Base-by-base conservation (phyloP, 2,888 invertebrate genomes). In the Heliconius ismenius region DNA sequence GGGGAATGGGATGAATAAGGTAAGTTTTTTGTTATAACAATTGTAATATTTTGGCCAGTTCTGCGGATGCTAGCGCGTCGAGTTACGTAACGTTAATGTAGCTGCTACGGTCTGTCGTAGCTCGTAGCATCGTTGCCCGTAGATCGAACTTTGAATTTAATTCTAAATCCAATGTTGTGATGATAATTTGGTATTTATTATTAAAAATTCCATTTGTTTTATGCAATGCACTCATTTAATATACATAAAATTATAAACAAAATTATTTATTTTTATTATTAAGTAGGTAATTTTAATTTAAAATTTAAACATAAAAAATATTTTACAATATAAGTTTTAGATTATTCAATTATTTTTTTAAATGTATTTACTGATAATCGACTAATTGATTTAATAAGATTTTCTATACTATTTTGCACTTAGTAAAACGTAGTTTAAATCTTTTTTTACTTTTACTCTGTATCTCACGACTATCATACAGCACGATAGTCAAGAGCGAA, bases 1-100 rank as follows among this genome's bases (percentile, higher is more conserved):
- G 97, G 97, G 97, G 93, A 97, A 97, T 96, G 97, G 97, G 92
- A 97, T 97, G 97, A 97, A 97, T 93, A 97, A 97, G 97, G 97
- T 97, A 92, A 95, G 91, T 86, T 74, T 63, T 63, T 75, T 60
- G 28, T 58, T 58, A 9, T 49, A 76, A 75, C 78, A 79, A 74
- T 75, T 78, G 69, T 78, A 77, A 78, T 73, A 72, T 76, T 77
- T 79, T 79, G 72, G 70, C 76, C 78, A 77, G 76, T 77, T 74
- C 79, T 81, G 78, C 80, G 79, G 81, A 81, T 78, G 81, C 73
- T 72, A 81, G 76, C 79, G 79, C 79, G 78, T 79, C 78, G 75
- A 77, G 82, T 87, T 87, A 87, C 86, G 86, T 87, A 87, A 87
- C 81, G 79, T 77, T 82, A 81, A 81, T 82, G 85, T 82, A 81